Percentiles rank a stretch among this genome's conserved stretches.
Evolutionary conservation across 2,888 invertebrate species (phyloP).

Genomic region (Drosophila fungiperda): DNA sequence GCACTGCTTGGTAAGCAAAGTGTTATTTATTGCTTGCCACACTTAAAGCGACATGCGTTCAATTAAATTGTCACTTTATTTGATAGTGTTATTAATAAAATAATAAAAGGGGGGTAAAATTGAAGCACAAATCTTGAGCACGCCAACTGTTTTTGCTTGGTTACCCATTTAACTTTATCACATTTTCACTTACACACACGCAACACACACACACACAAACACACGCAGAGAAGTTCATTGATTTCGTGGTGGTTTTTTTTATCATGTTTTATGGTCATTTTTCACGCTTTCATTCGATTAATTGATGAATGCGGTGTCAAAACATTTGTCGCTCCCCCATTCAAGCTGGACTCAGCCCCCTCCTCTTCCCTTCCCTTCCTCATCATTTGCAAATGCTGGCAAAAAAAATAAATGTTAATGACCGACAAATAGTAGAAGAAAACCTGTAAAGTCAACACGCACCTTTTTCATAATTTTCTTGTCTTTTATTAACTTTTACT

Average conservation of each 20-base stretch:
- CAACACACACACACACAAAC: conserved; percentile 14
- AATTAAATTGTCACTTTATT: conserved; percentile 76
- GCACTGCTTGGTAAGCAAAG: conserved; percentile 9
- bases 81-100: conserved; percentile 51
- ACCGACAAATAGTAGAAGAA: conserved; percentile 40
- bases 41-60: conserved; percentile 50
- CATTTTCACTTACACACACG: conserved; percentile 66
- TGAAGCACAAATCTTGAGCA: conserved; percentile 41
- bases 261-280: conserved; percentile 51
- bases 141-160: conserved; percentile 66
- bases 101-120: conserved; percentile 10
- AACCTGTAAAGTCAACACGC: conserved; percentile 49
- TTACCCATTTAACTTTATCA: conserved; percentile 50
- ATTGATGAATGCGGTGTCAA: conserved; percentile 69
- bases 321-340: conserved; percentile 57
- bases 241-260: conserved; percentile 50
- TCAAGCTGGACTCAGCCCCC: conserved; percentile 5
- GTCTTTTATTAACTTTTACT: conserved; percentile 61
- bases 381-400: conserved; percentile 20
- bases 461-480: conserved; percentile 57
- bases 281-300: conserved; percentile 76
- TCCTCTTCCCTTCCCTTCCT: neutral
- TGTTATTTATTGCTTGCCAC: conserved; percentile 71
- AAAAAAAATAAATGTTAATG: conserved; percentile 56
- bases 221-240: conserved; percentile 64